Percentiles rank a stretch among this genome's conserved stretches.
These are phyloP conservation scores for Pterophyllum scalare DNA, from an alignment of 2,113 vertebrate genomes.

Conservation along the genomic window DNA sequence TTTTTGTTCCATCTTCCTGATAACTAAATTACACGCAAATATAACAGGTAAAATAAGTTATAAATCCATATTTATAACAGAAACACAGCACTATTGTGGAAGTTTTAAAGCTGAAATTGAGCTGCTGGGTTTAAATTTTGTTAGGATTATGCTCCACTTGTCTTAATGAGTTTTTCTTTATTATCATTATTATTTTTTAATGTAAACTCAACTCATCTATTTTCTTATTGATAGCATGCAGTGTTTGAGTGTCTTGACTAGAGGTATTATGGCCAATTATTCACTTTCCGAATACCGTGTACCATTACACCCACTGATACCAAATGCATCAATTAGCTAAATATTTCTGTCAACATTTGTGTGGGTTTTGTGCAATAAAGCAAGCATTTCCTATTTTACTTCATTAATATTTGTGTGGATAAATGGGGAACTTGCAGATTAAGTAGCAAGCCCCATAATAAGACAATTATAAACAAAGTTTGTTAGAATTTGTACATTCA, in stretches of 20 bases:
- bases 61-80: not conserved
- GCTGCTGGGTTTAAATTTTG: not conserved
- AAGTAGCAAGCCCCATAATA: not conserved
- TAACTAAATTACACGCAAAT: not conserved
- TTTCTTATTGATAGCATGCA: not conserved
- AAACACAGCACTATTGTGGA: not conserved
- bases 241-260: not conserved
- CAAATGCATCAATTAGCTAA: not conserved
- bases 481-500: not conserved
- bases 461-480: not conserved
- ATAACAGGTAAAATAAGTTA: not conserved
- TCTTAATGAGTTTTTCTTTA: not conserved
- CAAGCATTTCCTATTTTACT: not conserved
- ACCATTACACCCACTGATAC: not conserved
- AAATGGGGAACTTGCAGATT: not conserved
- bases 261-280: not conserved
- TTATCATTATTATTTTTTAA: not conserved
- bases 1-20: not conserved
- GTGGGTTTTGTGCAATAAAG: not conserved
- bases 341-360: slow-evolving; percentile 2
- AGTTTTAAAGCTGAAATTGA: slow-evolving; percentile 4
- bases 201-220: not conserved
- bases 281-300: not conserved
- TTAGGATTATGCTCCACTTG: not conserved
- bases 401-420: not conserved